phyloP scores from a whole-genome alignment of 2,797 vertebrate species.

The Rhadinocentrus ornatus region DNA sequence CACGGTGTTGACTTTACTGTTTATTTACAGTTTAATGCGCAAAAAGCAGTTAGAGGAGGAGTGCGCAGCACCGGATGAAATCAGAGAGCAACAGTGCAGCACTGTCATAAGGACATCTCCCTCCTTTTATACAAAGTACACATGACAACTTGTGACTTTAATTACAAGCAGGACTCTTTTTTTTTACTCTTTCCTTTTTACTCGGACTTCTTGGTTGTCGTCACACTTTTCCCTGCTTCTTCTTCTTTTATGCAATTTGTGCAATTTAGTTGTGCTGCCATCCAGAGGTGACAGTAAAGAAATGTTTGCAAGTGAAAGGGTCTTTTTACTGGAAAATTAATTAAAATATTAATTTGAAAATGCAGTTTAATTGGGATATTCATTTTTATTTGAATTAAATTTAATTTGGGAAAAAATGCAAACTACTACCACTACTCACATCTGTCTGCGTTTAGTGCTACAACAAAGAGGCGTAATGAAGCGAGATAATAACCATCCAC shows the following conservation, averaged over 20 bases:
- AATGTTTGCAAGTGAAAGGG: background rate
- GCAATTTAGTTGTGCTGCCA: conserved; percentile 64
- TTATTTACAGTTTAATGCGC: conserved; percentile 38
- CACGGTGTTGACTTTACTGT: conserved; percentile 13
- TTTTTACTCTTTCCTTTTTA: conserved; percentile 35
- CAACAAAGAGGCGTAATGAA: conserved; percentile 38
- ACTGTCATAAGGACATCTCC: conserved; percentile 33
- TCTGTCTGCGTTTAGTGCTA: conserved; percentile 41
- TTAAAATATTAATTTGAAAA: no score
- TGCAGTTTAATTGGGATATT: no score
- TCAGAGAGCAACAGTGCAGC: conserved; percentile 2
- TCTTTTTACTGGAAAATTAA: background rate
- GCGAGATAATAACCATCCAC: background rate
- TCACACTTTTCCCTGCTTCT: conserved; percentile 29
- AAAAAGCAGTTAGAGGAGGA: background rate
- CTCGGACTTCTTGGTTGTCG: conserved; percentile 19
- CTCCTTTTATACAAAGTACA: conserved; percentile 51
- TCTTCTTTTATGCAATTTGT: conserved; percentile 20
- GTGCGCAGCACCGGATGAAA: background rate
- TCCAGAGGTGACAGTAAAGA: conserved; percentile 61
- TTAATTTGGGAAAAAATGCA: conserved; percentile 12
- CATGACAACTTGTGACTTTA: conserved; percentile 80
- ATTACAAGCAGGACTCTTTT: conserved; percentile 57
- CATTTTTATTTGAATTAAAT: no score
- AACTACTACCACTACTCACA: conserved; percentile 42